phyloP scores from a whole-genome alignment of 2,888 invertebrate species.

The Periphyllus acericola region DNA sequence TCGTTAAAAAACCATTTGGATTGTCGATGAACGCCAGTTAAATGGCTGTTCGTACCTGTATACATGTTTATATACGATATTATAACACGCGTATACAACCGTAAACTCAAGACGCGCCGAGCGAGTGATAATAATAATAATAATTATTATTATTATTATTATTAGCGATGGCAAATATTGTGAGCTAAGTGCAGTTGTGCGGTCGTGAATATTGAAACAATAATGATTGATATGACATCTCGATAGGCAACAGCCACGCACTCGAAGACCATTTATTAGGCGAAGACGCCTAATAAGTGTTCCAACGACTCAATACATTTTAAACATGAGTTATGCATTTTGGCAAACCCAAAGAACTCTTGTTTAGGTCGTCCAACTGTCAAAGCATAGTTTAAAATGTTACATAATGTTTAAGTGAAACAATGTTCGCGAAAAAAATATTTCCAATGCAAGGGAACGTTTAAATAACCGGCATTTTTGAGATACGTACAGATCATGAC shows the following conservation, averaged over 20 bases:
- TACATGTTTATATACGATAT: neutral
- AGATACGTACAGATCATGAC: neutral
- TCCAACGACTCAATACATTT: too few relatives aligned
- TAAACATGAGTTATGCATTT: too few relatives aligned
- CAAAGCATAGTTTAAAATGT: too few relatives aligned
- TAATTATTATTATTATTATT: slow-evolving; percentile 17
- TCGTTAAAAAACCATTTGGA: slow-evolving; percentile 46
- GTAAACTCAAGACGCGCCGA: neutral
- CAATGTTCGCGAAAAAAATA: too few relatives aligned
- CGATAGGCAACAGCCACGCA: too few relatives aligned
- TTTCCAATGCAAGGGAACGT: neutral
- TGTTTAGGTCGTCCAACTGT: too few relatives aligned
- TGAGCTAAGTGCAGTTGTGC: neutral
- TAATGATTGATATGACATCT: slow-evolving; percentile 4
- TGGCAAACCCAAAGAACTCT: too few relatives aligned
- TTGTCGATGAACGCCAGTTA: neutral
- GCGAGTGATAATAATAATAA: neutral
- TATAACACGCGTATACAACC: neutral
- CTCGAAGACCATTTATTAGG: neutral
- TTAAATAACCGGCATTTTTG: neutral
- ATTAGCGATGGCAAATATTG: slow-evolving; percentile 10
- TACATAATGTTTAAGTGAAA: too few relatives aligned
- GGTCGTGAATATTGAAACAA: neutral
- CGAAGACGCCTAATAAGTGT: neutral
- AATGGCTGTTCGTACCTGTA: neutral